Conservation (phyloP, 1,140 invertebrate species). For the Apis cerana region DNA sequence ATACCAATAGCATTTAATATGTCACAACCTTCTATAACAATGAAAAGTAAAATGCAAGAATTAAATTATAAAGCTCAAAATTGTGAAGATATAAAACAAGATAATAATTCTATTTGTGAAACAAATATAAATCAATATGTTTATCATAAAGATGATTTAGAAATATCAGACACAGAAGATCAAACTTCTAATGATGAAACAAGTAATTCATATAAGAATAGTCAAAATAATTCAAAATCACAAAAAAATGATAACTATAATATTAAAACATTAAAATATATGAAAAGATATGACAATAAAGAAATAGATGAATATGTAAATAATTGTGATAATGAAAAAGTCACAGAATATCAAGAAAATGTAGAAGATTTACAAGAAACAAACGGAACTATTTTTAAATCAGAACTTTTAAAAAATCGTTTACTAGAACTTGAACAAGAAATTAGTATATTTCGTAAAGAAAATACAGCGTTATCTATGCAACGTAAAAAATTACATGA, state of each 20-base stretch:
- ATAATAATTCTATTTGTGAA: conserved; percentile 6
- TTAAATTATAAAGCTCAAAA: not conserved
- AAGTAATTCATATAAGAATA: not conserved
- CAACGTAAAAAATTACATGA: conserved; percentile 74
- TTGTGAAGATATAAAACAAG: not conserved
- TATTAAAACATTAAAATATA: conserved; percentile 1
- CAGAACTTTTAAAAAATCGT: conserved; percentile 84
- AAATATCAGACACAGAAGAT: conserved; percentile 2
- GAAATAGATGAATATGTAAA: conserved; percentile 7
- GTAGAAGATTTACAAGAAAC: conserved; percentile 56
- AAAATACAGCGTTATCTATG: conserved; percentile 82
- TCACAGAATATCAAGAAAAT: conserved; percentile 31
- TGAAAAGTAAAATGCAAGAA: not conserved
- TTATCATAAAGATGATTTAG: conserved; percentile 18
- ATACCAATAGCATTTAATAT: not conserved
- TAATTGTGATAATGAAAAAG: conserved; percentile 18
- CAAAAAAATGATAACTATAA: not conserved
- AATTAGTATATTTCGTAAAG: conserved; percentile 86
- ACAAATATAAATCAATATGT: not conserved
- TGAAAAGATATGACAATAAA: not conserved
- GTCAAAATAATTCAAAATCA: not conserved
- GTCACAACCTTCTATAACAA: not conserved
- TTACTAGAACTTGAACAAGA: conserved; percentile 86
- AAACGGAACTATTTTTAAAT: conserved; percentile 78
- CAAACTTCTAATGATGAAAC: not conserved